Evolutionary conservation across 2,888 invertebrate genomes (phyloP), one percentile per base, ranked within the genome.

Genomic region (Esperia sulphurella): DNA sequence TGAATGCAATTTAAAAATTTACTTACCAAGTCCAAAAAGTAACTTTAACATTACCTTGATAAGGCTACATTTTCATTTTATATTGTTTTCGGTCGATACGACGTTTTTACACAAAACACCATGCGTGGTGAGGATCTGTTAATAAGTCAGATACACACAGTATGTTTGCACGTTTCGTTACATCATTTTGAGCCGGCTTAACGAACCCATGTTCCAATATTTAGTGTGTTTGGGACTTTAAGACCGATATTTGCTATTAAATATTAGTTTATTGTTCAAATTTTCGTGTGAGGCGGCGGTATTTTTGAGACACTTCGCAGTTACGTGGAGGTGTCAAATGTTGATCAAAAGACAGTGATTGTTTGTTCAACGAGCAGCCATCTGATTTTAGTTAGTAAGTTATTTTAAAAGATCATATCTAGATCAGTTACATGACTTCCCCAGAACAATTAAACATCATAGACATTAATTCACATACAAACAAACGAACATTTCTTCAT

Each of bases 151-250:
- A 72, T 77, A 86, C 79, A 88, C 87, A 86, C 59, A 53, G 64
- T 58, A 47, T 86, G 85, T 87, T 88, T 86, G 83, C 78, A 69
- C 68, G 71, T 74, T 76, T 81, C 65, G 81, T 86, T 86, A 85
- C 83, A 83, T 83, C 83, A 84, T 74, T 84, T 85, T 81, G 79
- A 75, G 78, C 68, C 75, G 79, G 77, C 80, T 83, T 85, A 84
- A 83, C 83, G 79, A 77, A 75, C 78, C 64, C 70, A 73, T 73
- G 75, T 79, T 76, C 78, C 82, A 85, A 86, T 85, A 83, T 86
- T 79, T 80, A 80, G 82, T 83, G 79, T 84, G 76, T 80, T 75
- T 75, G 79, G 68, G 76, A 78, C 78, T 83, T 85, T 76, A 84
- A 79, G 73, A 71, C 72, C 70, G 72, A 75, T 86, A 78, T 88